Evolutionary conservation across 2,113 vertebrate species (phyloP), one percentile per base, ranked within the genome.

Genomic region (Peromyscus maniculatus): DNA sequence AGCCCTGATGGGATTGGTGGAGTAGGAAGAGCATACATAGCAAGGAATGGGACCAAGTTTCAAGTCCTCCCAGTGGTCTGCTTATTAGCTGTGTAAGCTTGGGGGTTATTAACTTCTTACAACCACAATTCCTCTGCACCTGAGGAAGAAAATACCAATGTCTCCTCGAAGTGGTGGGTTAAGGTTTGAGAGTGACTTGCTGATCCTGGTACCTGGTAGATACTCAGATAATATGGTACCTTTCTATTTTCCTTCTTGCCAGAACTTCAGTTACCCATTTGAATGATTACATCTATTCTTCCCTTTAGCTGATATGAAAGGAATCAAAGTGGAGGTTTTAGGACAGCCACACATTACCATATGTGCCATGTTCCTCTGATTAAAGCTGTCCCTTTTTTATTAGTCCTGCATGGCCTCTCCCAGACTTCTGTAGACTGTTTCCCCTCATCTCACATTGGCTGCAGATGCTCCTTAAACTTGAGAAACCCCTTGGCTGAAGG

Each of bases 401-500:
- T 87, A 91, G 78, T 71, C 88, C 84, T 22, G 28, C 80, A n/a
- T 57, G 24, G 8, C 94, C 57, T 97, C 98, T 96, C 91, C 92
- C 64, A 12, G 94, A 89, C 97, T 96, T 59, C 36, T 46, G 59
- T 93, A 46, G 96, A 75, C n/a, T 96, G 92, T 92, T 96, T 96
- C 88, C 88, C 10, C 94, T 97, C 75, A 86, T 92, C 89, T 97
- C 96, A 83, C 80, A 43, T n/a, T 87, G n/a, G 46, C 94, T 97
- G 89, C 94, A 92, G 96, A 94, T 93, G 88, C 77, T 91, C 97
- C 66, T 69, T 31, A 94, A 97, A 95, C 96, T 93, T 86, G 39
- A 98, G 97, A 97, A 97, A 92, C 67, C 57, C 36, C 57, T 78
- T 94, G 96, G 92, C 96, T 78, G 15, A 28, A 43, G 88, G 95